These are phyloP conservation scores for Parthenolecanium corni DNA, from an alignment of 2,888 invertebrate genomes.

Conservation along the genomic window DNA sequence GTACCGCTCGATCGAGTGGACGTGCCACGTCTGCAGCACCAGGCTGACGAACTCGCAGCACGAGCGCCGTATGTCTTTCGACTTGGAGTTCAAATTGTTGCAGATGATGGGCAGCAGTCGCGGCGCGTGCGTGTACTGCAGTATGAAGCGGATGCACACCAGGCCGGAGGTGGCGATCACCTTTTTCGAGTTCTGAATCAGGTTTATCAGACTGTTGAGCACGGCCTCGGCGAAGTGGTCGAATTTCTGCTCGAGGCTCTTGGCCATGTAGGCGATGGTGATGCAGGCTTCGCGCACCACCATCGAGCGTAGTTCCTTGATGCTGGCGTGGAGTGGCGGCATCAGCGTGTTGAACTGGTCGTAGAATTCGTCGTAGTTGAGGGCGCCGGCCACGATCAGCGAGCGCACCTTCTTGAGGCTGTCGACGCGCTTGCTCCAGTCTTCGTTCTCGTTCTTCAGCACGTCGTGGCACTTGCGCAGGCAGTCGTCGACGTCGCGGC, in stretches of 20 bases:
- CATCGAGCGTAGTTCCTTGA: slow-evolving; percentile 82
- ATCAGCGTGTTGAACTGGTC: slow-evolving; percentile 66
- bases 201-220: slow-evolving; percentile 68
- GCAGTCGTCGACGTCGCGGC: slow-evolving; percentile 69
- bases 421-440: slow-evolving; percentile 92
- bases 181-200: slow-evolving; percentile 93
- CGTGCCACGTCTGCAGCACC: slow-evolving; percentile 78
- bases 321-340: slow-evolving; percentile 64
- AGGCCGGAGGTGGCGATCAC: slow-evolving; percentile 82
- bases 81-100: slow-evolving; percentile 68
- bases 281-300: slow-evolving; percentile 94
- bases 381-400: slow-evolving; percentile 67
- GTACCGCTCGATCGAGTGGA: slow-evolving; percentile 68
- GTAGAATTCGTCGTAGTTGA: slow-evolving; percentile 60
- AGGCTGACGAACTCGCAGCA: slow-evolving; percentile 72
- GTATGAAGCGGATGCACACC: slow-evolving; percentile 76
- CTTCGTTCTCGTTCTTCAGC: slow-evolving; percentile 67
- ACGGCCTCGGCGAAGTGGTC: slow-evolving; percentile 78
- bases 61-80: slow-evolving; percentile 74
- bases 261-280: slow-evolving; percentile 83
- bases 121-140: slow-evolving; percentile 68
- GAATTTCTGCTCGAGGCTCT: slow-evolving; percentile 56
- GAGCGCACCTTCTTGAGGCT: slow-evolving; percentile 81
- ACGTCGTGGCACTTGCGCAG: slow-evolving; percentile 60
- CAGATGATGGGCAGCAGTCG: slow-evolving; percentile 69